Percentiles rank a stretch among this genome's conserved stretches.
These are phyloP conservation scores for Argya squamiceps DNA, from an alignment of 2,797 vertebrate species.

Conservation along the genomic window DNA sequence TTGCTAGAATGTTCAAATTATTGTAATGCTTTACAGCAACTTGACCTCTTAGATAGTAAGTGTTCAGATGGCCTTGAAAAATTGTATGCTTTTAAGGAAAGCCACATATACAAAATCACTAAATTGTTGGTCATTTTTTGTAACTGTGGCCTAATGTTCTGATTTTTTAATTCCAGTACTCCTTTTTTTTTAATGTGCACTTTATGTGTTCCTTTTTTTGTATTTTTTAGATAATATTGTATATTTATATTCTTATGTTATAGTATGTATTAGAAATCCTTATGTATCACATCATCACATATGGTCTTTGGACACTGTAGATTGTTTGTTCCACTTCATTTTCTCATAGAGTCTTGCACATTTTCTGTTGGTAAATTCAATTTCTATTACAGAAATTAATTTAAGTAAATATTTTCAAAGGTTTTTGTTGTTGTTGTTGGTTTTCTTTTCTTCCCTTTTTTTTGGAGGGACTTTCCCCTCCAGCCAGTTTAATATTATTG, in stretches of 20 bases:
- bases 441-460: fast-evolving
- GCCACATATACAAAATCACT: not conserved
- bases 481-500: not conserved
- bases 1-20: not conserved
- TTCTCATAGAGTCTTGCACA: not conserved
- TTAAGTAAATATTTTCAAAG: not conserved
- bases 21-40: not conserved
- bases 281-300: not conserved
- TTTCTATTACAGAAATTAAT: not conserved
- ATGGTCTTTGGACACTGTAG: not conserved
- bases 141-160: not conserved
- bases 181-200: not conserved
- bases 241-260: not conserved
- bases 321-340: not conserved
- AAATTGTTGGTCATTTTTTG: not conserved
- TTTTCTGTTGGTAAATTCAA: not conserved
- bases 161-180: not conserved
- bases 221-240: not conserved
- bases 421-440: not conserved
- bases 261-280: not conserved
- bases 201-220: not conserved
- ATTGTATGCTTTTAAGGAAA: not conserved
- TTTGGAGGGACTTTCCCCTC: not conserved
- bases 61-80: not conserved
- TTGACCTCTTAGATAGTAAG: not conserved